Percentiles rank a stretch among this genome's conserved stretches.
Conservation (phyloP, 2,797 vertebrate genomes). For the Gymnothorax reevesii region DNA sequence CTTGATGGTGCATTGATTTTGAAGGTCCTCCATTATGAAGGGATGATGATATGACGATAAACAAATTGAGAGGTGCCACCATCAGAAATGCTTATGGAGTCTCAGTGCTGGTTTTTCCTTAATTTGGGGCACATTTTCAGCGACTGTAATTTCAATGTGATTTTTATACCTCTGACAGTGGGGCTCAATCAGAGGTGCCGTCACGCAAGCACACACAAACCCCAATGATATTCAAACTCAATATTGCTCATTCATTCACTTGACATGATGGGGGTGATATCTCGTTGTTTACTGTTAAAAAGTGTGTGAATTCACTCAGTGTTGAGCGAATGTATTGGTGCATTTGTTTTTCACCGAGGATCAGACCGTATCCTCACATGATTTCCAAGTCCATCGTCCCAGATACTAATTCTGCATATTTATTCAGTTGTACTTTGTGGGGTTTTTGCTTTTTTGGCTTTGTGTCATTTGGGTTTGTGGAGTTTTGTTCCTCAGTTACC, state of each 20-base stretch:
- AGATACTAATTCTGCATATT: too few relatives aligned
- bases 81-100: not conserved
- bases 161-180: not conserved
- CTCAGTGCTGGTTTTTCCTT: not conserved
- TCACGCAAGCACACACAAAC: not conserved
- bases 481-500: too few relatives aligned
- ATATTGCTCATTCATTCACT: not conserved
- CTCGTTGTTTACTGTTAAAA: not conserved
- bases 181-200: not conserved
- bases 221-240: not conserved
- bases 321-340: not conserved
- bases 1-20: conserved; percentile 8
- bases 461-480: too few relatives aligned
- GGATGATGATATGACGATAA: not conserved
- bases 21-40: not conserved
- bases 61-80: not conserved
- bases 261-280: not conserved
- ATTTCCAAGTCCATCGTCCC: too few relatives aligned
- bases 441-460: too few relatives aligned
- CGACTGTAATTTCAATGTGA: not conserved
- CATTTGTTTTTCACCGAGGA: not conserved
- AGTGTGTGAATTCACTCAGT: not conserved
- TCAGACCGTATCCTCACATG: too few relatives aligned
- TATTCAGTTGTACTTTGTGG: too few relatives aligned
- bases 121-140: not conserved